Evolutionary conservation across 1,140 invertebrate genomes (phyloP).

Genomic region (Diplogasteroides magnus): DNA sequence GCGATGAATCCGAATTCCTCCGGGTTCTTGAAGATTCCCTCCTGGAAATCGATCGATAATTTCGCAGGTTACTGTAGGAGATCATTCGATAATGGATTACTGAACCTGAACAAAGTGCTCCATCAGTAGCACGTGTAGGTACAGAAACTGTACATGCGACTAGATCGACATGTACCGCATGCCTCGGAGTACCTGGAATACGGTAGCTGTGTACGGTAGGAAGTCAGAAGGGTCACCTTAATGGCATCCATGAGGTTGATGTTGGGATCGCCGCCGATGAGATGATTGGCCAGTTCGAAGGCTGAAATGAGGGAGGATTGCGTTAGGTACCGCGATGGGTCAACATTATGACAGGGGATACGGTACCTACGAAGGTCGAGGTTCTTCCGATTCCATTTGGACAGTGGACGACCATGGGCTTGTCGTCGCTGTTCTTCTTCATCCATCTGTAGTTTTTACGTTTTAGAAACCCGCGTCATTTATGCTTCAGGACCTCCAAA

Average conservation of each 20-base stretch:
- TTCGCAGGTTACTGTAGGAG: no score
- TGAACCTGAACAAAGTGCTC: neutral
- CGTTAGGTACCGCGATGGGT: no score
- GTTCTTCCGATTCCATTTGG: constrained; percentile 51
- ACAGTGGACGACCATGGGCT: constrained; percentile 28
- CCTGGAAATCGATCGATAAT: no score
- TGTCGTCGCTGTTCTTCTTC: neutral
- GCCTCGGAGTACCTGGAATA: neutral
- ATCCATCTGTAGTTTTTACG: neutral
- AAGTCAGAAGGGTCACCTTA: neutral
- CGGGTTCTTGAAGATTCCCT: no score
- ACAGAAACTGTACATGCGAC: neutral
- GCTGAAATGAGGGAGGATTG: no score
- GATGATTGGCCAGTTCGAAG: constrained; percentile 13
- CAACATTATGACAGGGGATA: no score
- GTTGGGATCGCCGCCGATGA: neutral
- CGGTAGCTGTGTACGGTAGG: neutral
- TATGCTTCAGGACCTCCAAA: neutral
- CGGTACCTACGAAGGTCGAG: constrained; percentile 32
- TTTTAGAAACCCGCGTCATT: neutral
- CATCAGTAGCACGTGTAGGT: neutral
- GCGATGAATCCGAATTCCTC: no score
- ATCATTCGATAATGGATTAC: no score
- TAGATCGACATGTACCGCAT: neutral
- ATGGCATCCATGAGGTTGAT: constrained; percentile 4